phyloP scores from a whole-genome alignment of 2,888 invertebrate species.

The Neoascia interrupta region DNA sequence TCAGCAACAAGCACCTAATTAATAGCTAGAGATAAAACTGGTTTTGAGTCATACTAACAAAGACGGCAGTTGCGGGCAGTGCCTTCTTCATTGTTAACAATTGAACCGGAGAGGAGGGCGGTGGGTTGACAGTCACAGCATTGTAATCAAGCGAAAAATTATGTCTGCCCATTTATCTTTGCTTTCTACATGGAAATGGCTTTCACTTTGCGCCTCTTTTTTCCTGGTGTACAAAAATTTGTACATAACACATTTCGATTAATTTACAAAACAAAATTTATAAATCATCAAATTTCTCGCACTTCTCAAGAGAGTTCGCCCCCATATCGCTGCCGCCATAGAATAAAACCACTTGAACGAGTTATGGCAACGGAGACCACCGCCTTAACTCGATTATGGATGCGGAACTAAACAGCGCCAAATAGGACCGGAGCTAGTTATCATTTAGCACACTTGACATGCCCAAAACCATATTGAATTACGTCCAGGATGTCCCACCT shows the following conservation, averaged over 20 bases:
- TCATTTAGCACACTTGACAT: conserved; percentile 34
- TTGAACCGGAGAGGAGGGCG: conserved; percentile 3
- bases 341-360: conserved; percentile 53
- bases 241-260: conserved; percentile 1
- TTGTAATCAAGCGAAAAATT: conserved; percentile 23
- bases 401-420: conserved; percentile 25
- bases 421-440: not conserved
- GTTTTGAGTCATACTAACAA: conserved; percentile 58
- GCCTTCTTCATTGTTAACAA: conserved; percentile 37
- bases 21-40: conserved; percentile 30
- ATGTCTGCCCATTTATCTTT: conserved; percentile 14
- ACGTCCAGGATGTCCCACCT: conserved; percentile 32
- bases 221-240: no score
- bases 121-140: not conserved
- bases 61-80: no score
- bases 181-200: conserved; percentile 1
- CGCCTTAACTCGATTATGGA: conserved; percentile 64
- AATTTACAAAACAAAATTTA: conserved; percentile 10
- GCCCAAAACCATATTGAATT: conserved; percentile 40
- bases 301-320: no score
- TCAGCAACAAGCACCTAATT: conserved; percentile 32
- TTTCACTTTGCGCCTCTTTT: conserved; percentile 17
- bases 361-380: conserved; percentile 57
- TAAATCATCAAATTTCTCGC: conserved; percentile 29
- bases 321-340: no score